phyloP scores from a whole-genome alignment of 64 coral and sea anemone genomes.

The Montipora capricornis region DNA sequence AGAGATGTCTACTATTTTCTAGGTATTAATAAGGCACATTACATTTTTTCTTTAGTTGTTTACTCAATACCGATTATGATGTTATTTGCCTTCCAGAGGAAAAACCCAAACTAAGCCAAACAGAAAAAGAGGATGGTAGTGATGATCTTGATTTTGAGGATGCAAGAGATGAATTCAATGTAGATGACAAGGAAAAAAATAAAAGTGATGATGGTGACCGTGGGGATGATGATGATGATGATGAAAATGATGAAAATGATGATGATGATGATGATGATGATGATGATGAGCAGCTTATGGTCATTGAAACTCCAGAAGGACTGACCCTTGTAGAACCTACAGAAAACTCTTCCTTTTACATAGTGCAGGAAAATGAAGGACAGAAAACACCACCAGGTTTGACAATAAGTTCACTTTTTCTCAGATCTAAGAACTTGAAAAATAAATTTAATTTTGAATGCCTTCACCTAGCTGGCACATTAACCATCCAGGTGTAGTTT shows the following conservation, averaged over 20 bases:
- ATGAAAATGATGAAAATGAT: too few species aligned
- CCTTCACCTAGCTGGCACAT: too few species aligned
- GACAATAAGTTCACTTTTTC: background rate
- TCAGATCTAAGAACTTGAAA: background rate
- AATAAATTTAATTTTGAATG: background rate
- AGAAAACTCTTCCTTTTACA: slow-evolving; percentile 74
- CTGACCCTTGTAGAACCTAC: slow-evolving; percentile 80
- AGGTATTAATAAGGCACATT: background rate
- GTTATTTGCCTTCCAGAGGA: background rate
- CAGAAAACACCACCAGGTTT: slow-evolving; percentile 77
- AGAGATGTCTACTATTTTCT: too few species aligned
- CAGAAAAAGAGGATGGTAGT: background rate
- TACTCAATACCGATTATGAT: background rate
- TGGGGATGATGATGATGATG: slow-evolving; percentile 24
- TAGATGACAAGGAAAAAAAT: slow-evolving; percentile 19
- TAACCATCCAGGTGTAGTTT: too few species aligned
- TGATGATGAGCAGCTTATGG: slow-evolving; percentile 75
- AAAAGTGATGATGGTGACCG: background rate
- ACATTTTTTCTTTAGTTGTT: background rate
- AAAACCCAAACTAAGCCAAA: background rate
- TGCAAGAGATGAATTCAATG: slow-evolving; percentile 23
- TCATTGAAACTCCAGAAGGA: slow-evolving; percentile 90
- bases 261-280: slow-evolving; percentile 44
- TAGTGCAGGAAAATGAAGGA: slow-evolving; percentile 79
- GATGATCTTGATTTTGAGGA: slow-evolving; percentile 2